phyloP scores from a whole-genome alignment of 1,140 invertebrate species.

The Drosophila azteca region DNA sequence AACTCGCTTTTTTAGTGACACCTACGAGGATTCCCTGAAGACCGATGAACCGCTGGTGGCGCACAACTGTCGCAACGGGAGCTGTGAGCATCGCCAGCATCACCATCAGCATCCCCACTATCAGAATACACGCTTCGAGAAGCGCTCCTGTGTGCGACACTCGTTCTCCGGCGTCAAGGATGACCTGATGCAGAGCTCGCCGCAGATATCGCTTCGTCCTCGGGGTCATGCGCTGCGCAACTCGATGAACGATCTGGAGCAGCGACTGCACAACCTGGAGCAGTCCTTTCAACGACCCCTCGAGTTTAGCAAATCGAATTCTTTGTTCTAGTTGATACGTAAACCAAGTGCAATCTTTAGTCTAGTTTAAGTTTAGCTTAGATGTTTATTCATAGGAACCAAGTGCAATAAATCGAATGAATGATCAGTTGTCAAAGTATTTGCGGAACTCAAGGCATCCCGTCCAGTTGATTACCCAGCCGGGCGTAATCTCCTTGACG shows the following conservation, averaged over 20 bases:
- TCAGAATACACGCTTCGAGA: conserved; percentile 80
- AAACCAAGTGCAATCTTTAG: conserved; percentile 64
- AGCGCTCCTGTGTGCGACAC: conserved; percentile 74
- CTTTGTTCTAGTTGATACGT: conserved; percentile 63
- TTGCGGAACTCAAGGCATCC: conserved; percentile 56
- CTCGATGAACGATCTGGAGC: conserved; percentile 82
- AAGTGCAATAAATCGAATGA: conserved; percentile 65
- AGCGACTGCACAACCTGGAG: conserved; percentile 79
- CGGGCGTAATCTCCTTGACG: conserved; percentile 88
- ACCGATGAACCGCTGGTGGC: conserved; percentile 74
- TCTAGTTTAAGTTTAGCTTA: conserved; percentile 26
- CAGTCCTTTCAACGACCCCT: conserved; percentile 79
- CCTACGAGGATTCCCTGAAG: conserved; percentile 88
- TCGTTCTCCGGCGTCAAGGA: conserved; percentile 83
- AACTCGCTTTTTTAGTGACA: conserved; percentile 84
- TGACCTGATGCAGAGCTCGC: conserved; percentile 79
- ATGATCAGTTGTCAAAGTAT: conserved; percentile 51
- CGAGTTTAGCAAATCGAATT: conserved; percentile 77
- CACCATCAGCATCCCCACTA: conserved; percentile 54
- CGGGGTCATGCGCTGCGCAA: conserved; percentile 76
- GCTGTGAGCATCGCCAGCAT: conserved; percentile 84
- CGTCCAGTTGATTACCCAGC: conserved; percentile 89
- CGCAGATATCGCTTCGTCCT: conserved; percentile 72
- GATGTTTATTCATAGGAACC: conserved; percentile 47
- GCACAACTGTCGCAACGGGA: conserved; percentile 84